Percentiles rank a stretch among this genome's conserved stretches.
phyloP scores from a whole-genome alignment of 2,113 vertebrate species.

The Leptocoma aspasia region DNA sequence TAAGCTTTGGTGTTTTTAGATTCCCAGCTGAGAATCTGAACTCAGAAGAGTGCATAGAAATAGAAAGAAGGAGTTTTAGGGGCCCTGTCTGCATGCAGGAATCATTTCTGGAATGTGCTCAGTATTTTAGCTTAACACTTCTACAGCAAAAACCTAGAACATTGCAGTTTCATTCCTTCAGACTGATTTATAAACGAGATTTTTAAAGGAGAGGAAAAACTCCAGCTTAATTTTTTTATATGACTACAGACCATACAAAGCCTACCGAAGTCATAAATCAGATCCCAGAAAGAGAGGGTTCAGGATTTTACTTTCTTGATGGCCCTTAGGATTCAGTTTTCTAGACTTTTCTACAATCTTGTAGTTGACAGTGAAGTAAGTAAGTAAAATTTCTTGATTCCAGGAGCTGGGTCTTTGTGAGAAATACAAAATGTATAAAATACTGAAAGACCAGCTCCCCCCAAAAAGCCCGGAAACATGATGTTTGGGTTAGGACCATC shows the following conservation, averaged over 20 bases:
- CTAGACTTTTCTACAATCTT: background rate
- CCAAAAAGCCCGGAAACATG: accelerated
- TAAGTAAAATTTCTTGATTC: background rate
- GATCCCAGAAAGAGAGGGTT: background rate
- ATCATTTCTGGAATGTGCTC: background rate
- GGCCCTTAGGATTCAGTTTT: background rate
- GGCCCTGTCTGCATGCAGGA: background rate
- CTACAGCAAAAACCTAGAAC: background rate
- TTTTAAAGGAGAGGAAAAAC: background rate
- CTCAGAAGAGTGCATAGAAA: background rate
- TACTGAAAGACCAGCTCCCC: background rate
- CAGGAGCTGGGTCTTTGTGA: background rate
- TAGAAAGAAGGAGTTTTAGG: background rate
- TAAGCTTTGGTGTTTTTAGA: background rate
- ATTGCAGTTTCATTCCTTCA: background rate
- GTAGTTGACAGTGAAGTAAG: background rate
- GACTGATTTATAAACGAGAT: background rate
- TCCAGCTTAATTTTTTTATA: background rate
- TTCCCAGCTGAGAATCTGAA: background rate
- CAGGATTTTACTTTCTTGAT: background rate
- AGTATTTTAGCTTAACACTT: background rate
- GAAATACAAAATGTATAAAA: background rate
- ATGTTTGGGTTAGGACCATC: background rate
- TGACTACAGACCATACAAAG: background rate
- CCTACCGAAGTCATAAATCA: background rate